A percentile compares a stretch with the other conserved stretches of the same genome.
phyloP scores from a whole-genome alignment of 2,113 vertebrate genomes.

The Ophiodon elongatus region DNA sequence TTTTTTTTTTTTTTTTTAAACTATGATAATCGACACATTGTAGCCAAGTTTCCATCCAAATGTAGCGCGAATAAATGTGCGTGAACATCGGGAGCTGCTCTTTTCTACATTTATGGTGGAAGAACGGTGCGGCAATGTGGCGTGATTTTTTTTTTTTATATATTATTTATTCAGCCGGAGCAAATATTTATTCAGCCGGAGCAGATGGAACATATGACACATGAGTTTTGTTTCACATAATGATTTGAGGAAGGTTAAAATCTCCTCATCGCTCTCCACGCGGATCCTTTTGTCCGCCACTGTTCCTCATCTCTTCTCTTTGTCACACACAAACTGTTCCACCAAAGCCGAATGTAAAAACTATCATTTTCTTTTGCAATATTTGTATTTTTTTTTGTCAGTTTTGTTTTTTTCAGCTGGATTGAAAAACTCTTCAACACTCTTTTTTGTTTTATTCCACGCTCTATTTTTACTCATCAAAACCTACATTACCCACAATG shows the following conservation, averaged over 20 bases:
- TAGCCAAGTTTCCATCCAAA: not conserved
- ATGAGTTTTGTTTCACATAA: not conserved
- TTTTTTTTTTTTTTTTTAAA: not conserved
- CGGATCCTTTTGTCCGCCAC: too few species aligned
- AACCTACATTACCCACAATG: constrained; percentile 3
- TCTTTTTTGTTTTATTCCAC: not conserved
- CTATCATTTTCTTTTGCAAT: too few species aligned
- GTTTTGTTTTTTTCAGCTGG: not conserved
- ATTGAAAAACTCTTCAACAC: not conserved
- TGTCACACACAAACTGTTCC: not conserved
- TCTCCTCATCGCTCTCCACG: too few species aligned
- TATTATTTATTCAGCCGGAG: too few species aligned
- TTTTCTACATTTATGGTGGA: too few species aligned
- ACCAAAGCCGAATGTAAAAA: not conserved
- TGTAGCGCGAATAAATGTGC: not conserved
- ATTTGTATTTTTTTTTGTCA: too few species aligned
- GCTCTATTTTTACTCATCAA: not conserved
- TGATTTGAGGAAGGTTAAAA: too few species aligned
- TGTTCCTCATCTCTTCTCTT: too few species aligned
- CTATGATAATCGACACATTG: not conserved
- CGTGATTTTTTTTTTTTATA: too few species aligned
- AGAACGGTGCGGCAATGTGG: too few species aligned
- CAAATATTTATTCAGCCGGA: too few species aligned
- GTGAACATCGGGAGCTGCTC: not conserved
- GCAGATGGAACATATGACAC: too few species aligned